phyloP scores from a whole-genome alignment of 2,113 vertebrate genomes.

The Thamnophis sirtalis region DNA sequence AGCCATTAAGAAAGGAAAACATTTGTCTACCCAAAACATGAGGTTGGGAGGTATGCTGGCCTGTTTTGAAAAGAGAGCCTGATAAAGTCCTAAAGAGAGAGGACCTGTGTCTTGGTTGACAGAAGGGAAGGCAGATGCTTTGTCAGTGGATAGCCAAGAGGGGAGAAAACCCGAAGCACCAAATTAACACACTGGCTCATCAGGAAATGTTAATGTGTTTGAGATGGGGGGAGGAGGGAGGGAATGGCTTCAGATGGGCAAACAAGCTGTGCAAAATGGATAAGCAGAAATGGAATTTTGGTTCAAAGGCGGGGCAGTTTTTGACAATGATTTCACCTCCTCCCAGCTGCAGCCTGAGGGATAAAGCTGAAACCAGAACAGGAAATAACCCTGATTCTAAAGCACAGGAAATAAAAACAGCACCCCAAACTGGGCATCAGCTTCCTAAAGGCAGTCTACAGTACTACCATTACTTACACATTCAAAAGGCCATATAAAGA shows the following conservation, averaged over 20 bases:
- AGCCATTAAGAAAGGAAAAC: conserved; percentile 48
- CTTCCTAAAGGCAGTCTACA: background rate
- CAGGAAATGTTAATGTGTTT: conserved; percentile 60
- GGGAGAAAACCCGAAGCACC: conserved; percentile 75
- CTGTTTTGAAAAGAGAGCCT: conserved; percentile 25
- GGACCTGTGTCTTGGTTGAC: conserved; percentile 54
- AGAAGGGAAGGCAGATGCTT: conserved; percentile 70
- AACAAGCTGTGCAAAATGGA: conserved; percentile 56
- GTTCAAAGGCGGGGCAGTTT: conserved; percentile 36
- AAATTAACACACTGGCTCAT: conserved; percentile 72
- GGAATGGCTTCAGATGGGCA: conserved; percentile 69
- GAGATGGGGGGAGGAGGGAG: conserved; percentile 60
- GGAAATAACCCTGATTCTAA: conserved; percentile 16
- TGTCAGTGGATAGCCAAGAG: conserved; percentile 68
- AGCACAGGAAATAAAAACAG: background rate
- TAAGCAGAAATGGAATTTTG: conserved; percentile 33
- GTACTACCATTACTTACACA: background rate
- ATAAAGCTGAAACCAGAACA: conserved; percentile 17
- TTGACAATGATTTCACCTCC: conserved; percentile 25
- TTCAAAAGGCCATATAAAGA: background rate
- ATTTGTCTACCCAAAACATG: conserved; percentile 41
- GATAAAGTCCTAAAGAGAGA: background rate
- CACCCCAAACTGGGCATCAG: background rate
- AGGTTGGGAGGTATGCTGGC: background rate
- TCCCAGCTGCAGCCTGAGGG: conserved; percentile 28